Conservation (phyloP, 2,113 vertebrate genomes). For the Meleagris gallopavo region DNA sequence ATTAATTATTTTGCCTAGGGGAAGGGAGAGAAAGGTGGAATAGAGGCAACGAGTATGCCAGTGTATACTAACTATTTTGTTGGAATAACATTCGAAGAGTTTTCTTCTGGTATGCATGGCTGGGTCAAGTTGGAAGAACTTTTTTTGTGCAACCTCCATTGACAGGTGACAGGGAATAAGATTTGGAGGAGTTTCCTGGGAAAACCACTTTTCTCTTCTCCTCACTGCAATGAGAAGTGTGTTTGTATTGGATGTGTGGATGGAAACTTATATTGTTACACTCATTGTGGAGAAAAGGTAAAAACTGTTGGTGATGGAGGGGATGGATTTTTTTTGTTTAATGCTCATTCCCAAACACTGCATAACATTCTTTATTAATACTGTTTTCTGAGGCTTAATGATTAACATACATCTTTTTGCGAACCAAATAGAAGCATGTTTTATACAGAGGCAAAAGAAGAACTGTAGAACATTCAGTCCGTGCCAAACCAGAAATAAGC, state of each 20-base stretch:
- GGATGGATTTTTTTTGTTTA: neutral
- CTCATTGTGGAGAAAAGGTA: slow-evolving; percentile 87
- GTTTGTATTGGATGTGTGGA: slow-evolving; percentile 91
- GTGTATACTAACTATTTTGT: neutral
- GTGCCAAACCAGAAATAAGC: neutral
- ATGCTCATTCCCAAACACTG: neutral
- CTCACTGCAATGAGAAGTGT: slow-evolving; percentile 74
- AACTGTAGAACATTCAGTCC: neutral
- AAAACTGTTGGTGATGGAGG: rapidly evolving
- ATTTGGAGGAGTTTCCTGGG: slow-evolving; percentile 84
- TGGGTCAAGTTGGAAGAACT: neutral
- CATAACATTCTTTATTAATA: neutral
- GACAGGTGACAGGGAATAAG: slow-evolving; percentile 80
- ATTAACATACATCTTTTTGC: neutral
- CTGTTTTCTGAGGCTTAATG: neutral
- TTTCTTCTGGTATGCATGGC: neutral
- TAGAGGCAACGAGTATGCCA: neutral
- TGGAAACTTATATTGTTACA: slow-evolving; percentile 86
- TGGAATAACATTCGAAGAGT: neutral
- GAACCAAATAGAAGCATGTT: neutral
- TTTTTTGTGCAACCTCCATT: neutral
- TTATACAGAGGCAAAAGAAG: neutral
- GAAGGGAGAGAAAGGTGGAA: neutral
- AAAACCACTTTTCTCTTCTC: slow-evolving; percentile 93
- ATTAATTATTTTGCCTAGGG: neutral